Evolutionary conservation across 1,140 invertebrate species (phyloP), one percentile per base, ranked within the genome.

Genomic region (Battus philenor): DNA sequence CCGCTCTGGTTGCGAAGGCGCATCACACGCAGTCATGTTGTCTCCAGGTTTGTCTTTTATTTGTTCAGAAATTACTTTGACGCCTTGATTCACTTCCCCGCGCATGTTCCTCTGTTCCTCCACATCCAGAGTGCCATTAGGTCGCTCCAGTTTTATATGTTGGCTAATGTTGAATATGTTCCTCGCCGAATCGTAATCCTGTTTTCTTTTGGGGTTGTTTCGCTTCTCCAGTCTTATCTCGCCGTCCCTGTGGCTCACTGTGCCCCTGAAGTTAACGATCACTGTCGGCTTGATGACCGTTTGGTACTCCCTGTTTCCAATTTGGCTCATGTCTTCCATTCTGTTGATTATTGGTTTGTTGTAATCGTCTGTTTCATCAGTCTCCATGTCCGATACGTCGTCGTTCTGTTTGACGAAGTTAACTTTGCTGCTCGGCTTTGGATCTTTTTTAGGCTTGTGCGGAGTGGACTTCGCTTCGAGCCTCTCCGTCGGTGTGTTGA

Each of bases 91-190:
- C 2, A 68, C 39, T 26, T 48, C 50, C 3, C 38, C 31, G 4
- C 34, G 29, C 5, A 50, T 16, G 32, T 52, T 18, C 10, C 54
- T 49, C 16, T 39, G 58, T 49, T 71, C 72, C 17, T 38, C 77
- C 55, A 45, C 59, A 56, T 36, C 70, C 48, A 53, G 63, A 29
- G 33, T 32, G 1, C 39, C 34, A 20, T 53, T 46, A 4, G 56
- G 49, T 30, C 59, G 69, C 16, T 83, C 76, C 8, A 87, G 31
- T 43, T 82, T 83, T 8, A 87, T 63, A 46, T 84, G 80, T 61
- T 87, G 82, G 32, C 80, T 84, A 8, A 86, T 86, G 50, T 86
- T 75, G 44, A 86, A 86, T 36, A 86, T 54, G 43, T 78, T 86
- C 15, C 68, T 59, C 10, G 69, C 64, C 10, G 22, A 58, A 41